phyloP scores from a whole-genome alignment of 2,797 vertebrate genomes.

The Propithecus perrieri region DNA sequence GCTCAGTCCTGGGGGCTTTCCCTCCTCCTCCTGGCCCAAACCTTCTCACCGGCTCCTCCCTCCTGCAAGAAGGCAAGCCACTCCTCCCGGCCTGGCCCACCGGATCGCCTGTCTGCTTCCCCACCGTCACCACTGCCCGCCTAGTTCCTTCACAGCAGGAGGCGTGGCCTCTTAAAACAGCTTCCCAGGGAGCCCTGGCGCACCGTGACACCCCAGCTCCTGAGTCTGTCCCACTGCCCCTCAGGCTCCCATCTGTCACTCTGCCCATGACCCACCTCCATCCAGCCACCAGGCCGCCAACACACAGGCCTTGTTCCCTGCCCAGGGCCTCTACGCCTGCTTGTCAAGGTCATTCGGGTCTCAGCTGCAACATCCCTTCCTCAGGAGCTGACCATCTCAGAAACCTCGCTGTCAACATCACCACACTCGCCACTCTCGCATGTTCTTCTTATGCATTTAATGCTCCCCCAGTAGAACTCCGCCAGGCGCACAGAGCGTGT shows the following conservation, averaged over 20 bases:
- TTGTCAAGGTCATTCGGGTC: neutral
- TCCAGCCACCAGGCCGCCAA: neutral
- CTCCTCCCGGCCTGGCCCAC: no score
- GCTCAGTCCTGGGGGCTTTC: neutral
- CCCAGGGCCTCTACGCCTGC: neutral
- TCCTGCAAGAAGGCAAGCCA: neutral
- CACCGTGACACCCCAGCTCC: neutral
- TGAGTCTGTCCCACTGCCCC: neutral
- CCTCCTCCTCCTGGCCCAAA: neutral
- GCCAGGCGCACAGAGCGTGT: neutral
- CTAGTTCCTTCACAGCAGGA: neutral
- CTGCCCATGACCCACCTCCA: neutral
- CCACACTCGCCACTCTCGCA: no score
- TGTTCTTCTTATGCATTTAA: neutral
- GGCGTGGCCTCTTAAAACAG: neutral
- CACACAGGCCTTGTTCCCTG: neutral
- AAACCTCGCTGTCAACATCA: neutral
- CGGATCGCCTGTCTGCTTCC: neutral
- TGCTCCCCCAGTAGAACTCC: neutral
- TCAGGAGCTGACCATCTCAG: neutral
- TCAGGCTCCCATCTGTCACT: neutral
- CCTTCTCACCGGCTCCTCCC: neutral
- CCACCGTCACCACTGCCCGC: neutral
- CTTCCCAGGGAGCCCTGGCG: no score
- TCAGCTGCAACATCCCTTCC: neutral